phyloP scores from a whole-genome alignment of 2,113 vertebrate genomes.

The Isurus oxyrinchus region DNA sequence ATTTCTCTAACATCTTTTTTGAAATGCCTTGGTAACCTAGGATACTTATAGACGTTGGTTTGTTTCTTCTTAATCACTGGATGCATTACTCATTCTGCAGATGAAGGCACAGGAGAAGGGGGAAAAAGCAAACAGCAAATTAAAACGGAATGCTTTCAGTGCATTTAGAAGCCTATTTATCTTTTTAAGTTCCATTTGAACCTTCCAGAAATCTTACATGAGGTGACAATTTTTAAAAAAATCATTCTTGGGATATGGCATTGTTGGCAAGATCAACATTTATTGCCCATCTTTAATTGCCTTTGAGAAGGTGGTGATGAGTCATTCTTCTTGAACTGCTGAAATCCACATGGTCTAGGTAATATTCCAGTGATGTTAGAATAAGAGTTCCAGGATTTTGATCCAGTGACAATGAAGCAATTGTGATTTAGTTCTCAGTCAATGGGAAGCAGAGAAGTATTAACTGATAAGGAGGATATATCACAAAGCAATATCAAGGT shows the following conservation, averaged over 20 bases:
- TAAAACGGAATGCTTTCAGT: background rate
- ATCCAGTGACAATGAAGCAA: background rate
- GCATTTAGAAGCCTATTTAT: background rate
- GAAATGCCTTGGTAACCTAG: background rate
- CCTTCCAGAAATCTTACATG: background rate
- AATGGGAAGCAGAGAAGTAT: no score
- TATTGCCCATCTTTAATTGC: background rate
- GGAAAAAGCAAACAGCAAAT: background rate
- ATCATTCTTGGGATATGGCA: background rate
- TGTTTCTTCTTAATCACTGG: background rate
- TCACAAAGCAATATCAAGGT: no score
- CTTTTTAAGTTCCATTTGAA: background rate
- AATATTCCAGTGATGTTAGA: background rate
- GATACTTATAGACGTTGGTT: background rate
- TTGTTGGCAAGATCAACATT: background rate
- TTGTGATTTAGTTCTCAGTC: background rate
- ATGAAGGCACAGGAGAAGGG: background rate
- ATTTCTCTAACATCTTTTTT: background rate
- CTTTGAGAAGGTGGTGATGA: background rate
- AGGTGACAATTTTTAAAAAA: background rate
- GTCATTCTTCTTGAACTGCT: background rate
- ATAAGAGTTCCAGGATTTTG: background rate
- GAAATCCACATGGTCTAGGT: background rate
- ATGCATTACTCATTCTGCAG: background rate
- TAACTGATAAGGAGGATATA: no score